Base-by-base conservation (phyloP, 2,888 invertebrate species). In the Macrostomum cliftonense region DNA sequence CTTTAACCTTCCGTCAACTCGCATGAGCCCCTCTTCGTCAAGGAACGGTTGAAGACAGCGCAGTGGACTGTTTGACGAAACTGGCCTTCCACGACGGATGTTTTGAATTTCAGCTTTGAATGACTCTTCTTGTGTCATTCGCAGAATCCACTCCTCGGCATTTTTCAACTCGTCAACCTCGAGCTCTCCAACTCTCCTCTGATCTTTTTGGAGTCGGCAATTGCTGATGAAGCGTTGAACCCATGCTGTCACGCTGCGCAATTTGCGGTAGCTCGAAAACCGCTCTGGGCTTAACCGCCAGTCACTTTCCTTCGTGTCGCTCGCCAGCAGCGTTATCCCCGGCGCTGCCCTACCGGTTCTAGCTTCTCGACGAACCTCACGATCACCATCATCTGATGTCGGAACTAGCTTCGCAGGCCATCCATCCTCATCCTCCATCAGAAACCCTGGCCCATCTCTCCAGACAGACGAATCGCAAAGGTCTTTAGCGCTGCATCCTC, bases 371-470 rank as follows among this genome's bases (percentile, higher is more conserved):
- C 28, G 28, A 28, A 28, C 28, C 9, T 28, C 28, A 7, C 9
- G 28, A 28, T 7, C 28, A 7, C 28, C 28, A 9, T 28, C 28
- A 28, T 7, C 28, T 9, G 28, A 28, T 28, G 4, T 28, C 28
- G 28, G 28, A 28, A 28, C 28, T 28, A 28, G 28, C 28, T 9
- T 28, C 9, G 28, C 28, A n/a, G 45, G 46, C 45, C 49, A 42
- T 1, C 17, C 17, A 5, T 39, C 16, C n/a, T 20, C 36, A 13
- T 38, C 39, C 19, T n/a, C 12, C 21, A 37, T 13, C 13, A 43
- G 37, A 42, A 49, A 49, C 21, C 19, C 17, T 14, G 46, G 50
- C 2, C 50, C 53, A 36, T 20, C 21, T 48, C 47, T 51, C 50
- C 52, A 49, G 14, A 39, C 17, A 11, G 37, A 36, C 19, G 43